These are phyloP conservation scores for Caracal caracal DNA, from an alignment of 2,113 vertebrate genomes.

Conservation along the genomic window DNA sequence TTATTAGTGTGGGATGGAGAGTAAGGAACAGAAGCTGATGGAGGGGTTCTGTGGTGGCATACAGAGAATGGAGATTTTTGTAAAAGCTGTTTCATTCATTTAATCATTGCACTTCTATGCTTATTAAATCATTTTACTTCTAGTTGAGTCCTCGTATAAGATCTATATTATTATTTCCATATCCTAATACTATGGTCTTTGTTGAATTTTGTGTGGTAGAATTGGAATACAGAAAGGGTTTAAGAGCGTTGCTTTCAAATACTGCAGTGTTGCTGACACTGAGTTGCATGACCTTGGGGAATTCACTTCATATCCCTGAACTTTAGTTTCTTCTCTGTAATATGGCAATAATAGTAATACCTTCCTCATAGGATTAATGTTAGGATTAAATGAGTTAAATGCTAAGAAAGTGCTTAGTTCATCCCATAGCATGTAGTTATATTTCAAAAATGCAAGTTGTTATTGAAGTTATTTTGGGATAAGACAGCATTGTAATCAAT, in stretches of 20 bases:
- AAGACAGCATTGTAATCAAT: constrained; percentile 46
- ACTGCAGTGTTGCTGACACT: neutral
- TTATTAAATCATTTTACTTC: neutral
- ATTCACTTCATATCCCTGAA: neutral
- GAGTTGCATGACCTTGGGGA: neutral
- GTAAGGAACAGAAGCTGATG: neutral
- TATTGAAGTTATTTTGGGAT: constrained; percentile 58
- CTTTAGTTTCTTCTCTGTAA: neutral
- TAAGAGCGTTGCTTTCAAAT: neutral
- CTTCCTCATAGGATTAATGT: neutral
- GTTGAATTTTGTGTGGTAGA: neutral
- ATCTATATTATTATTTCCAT: neutral
- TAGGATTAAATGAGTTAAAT: constrained; percentile 6
- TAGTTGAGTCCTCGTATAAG: neutral
- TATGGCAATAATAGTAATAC: neutral
- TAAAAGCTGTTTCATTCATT: neutral
- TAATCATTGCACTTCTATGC: neutral
- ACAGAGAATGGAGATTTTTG: neutral
- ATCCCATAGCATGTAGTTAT: neutral
- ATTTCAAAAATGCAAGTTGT: constrained; percentile 63
- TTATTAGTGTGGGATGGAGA: neutral
- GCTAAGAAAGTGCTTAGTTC: neutral
- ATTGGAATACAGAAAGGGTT: neutral
- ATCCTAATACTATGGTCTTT: neutral
- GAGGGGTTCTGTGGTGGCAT: neutral